These are phyloP conservation scores for Asarcornis scutulata DNA, from an alignment of 2,113 vertebrate genomes.

Conservation along the genomic window DNA sequence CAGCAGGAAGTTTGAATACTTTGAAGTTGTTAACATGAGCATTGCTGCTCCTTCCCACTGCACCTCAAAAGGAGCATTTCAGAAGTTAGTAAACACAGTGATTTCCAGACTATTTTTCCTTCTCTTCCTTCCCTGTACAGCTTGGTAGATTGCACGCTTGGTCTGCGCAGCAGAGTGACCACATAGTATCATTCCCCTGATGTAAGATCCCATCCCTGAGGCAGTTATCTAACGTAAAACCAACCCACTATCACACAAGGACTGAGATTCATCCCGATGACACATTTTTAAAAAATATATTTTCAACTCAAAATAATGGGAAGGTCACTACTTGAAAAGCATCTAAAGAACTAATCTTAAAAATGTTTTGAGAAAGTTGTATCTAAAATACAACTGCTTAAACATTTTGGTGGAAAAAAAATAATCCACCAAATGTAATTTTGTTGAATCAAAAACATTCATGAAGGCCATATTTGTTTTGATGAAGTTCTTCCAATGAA, in stretches of 20 bases:
- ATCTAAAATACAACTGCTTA: not conserved
- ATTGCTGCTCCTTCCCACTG: not conserved
- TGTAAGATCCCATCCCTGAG: not conserved
- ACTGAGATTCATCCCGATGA: not conserved
- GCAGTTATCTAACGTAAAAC: not conserved
- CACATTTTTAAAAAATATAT: not conserved
- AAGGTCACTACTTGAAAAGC: not conserved
- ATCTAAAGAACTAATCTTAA: not conserved
- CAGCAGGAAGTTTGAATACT: not conserved
- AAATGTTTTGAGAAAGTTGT: not conserved
- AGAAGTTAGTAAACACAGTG: not conserved
- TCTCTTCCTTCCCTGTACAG: not conserved
- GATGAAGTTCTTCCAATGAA: not conserved
- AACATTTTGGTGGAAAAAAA: not conserved
- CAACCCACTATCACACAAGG: not conserved
- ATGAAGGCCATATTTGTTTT: not conserved
- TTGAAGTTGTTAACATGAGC: not conserved
- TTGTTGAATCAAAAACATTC: not conserved
- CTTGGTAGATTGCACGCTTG: rapidly evolving
- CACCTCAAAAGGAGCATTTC: rapidly evolving
- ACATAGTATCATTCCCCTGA: not conserved
- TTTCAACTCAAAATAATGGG: not conserved
- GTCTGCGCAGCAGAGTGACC: not conserved
- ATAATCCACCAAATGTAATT: not conserved
- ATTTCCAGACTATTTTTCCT: not conserved